A percentile compares a stretch with the other conserved stretches of the same genome.
Conservation (phyloP, 2,797 vertebrate species). For the Coilia nasus region DNA sequence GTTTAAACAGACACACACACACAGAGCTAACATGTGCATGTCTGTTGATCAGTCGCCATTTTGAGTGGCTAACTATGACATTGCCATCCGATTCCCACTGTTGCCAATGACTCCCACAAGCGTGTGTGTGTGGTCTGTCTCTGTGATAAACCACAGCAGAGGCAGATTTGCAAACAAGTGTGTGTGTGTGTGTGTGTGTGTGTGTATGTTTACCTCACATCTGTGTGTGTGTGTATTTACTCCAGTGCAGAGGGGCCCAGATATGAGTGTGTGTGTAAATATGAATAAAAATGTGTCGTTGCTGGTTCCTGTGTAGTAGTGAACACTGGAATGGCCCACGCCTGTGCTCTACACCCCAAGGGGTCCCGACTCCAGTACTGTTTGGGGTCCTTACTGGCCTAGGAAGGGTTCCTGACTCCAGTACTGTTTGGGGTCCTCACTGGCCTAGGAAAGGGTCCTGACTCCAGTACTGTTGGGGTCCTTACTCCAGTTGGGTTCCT, state of each 20-base stretch:
- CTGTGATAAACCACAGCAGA: background rate
- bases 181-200: background rate
- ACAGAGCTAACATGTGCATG: constrained; percentile 59
- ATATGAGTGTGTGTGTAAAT: background rate
- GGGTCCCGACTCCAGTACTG: background rate
- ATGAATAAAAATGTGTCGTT: constrained; percentile 10
- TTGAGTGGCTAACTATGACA: constrained; percentile 33
- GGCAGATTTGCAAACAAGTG: constrained; percentile 65
- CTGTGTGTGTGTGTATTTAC: background rate
- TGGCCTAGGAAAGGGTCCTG: too few species aligned
- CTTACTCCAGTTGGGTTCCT: background rate
- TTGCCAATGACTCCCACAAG: constrained; percentile 48
- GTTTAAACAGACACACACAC: constrained; percentile 37
- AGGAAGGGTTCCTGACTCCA: too few species aligned
- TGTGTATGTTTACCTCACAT: background rate
- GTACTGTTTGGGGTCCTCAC: too few species aligned
- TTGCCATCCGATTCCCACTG: constrained; percentile 50
- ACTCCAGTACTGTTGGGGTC: too few species aligned
- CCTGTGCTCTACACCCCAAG: background rate
- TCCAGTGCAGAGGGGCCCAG: background rate
- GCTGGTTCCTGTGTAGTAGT: constrained; percentile 7
- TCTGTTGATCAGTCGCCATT: constrained; percentile 58
- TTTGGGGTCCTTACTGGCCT: too few species aligned
- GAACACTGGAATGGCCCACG: background rate
- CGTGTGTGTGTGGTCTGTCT: background rate